Base-by-base conservation (phyloP, 2,113 vertebrate species). In the Phalacrocorax brasilianus region DNA sequence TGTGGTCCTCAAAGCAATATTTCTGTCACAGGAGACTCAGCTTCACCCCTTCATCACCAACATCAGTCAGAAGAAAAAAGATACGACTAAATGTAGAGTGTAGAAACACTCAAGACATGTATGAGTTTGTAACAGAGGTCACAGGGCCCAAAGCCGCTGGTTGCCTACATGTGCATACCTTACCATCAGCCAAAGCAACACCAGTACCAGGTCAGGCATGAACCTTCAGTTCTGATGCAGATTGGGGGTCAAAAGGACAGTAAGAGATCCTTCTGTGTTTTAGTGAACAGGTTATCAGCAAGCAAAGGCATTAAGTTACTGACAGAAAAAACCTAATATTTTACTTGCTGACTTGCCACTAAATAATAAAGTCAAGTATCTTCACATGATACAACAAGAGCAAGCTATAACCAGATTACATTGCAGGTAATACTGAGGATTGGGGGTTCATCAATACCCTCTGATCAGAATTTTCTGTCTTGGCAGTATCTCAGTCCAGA, bases 81-180 rank as follows among this genome's bases (percentile, higher is more conserved):
- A 6, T 33, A 22, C 12, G 2, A 50, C 8, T 59, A 82, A 71
- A 44, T 23, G 4, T 19, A 18, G 9, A 61, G 13, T 42, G 24
- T 66, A 83, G 65, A 56, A 66, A 71, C 42, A 38, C 5, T 55
- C 8, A 2, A 89, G 44, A 47, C 4, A 28, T 14, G 80, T 56
- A 15, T 45, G 5, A 32, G 33, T n/a, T 74, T 87, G 12, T 53
- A 45, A 71, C n/a, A 66, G 27, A 4, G 11, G 2, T 20, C 23
- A 11, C 6, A 10, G 18, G 21, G 5, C 23, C 20, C 2, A 1
- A 55, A 55, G 58, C 12, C 13, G 32, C 17, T 1, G 0, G 24
- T 32, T 82, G 35, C 44, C 10, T 72, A 17, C 30, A 44, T 6
- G 11, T 32, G n/a, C 3, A 9, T 52, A 55, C 6, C 15, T 91